phyloP scores from a whole-genome alignment of 2,888 invertebrate genomes.

The Pemphredon lugubris region DNA sequence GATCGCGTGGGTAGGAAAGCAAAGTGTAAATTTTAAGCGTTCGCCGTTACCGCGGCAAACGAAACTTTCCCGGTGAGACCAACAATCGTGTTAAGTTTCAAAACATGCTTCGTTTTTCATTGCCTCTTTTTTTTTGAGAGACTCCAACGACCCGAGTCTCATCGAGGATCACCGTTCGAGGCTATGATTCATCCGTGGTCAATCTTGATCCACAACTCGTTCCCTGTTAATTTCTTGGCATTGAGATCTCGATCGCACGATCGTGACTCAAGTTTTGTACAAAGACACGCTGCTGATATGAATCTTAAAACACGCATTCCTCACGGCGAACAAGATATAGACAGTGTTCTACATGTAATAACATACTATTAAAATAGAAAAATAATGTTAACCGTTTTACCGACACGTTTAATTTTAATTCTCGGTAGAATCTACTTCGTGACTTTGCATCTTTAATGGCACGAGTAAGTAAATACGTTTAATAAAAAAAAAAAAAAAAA shows the following conservation, averaged over 20 bases:
- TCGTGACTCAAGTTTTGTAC: constrained; percentile 34
- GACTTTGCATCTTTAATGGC: too few relatives aligned
- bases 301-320: constrained; percentile 28
- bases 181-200: constrained; percentile 29
- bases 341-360: too few relatives aligned
- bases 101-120: too few relatives aligned
- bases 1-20: too few relatives aligned
- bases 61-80: constrained; percentile 41
- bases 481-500: too few relatives aligned
- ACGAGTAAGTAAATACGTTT: too few relatives aligned
- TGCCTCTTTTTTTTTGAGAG: too few relatives aligned
- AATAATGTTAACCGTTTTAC: too few relatives aligned
- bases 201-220: constrained; percentile 25
- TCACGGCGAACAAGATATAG: not conserved
- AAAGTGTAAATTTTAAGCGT: constrained; percentile 3
- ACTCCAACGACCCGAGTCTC: not conserved
- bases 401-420: too few relatives aligned
- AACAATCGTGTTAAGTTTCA: constrained; percentile 1
- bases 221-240: constrained; percentile 19
- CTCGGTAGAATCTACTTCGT: too few relatives aligned
- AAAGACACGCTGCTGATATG: constrained; percentile 26
- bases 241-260: constrained; percentile 36
- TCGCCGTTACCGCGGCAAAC: constrained; percentile 2
- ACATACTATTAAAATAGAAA: not conserved
- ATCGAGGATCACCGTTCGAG: not conserved